Conservation (phyloP, 2,113 vertebrate genomes). For the Galbula dea region DNA sequence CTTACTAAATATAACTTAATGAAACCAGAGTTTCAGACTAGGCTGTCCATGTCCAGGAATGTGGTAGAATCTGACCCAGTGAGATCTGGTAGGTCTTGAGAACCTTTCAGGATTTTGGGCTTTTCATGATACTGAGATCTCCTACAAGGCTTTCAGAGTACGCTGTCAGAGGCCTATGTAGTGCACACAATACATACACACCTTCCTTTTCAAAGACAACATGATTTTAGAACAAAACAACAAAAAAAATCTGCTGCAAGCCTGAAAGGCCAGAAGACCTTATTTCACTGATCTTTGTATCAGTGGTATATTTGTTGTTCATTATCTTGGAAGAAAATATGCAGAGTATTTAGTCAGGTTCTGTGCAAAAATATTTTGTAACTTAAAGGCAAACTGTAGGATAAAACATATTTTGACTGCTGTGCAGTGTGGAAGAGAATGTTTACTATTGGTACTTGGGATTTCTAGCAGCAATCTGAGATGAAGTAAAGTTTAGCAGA, state of each 20-base stretch:
- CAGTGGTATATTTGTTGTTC: background rate
- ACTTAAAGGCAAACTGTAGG: constrained; percentile 35
- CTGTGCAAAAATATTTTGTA: constrained; percentile 9
- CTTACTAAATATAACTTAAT: background rate
- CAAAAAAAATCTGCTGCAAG: background rate
- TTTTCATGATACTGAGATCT: background rate
- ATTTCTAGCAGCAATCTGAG: constrained; percentile 20
- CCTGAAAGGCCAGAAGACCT: background rate
- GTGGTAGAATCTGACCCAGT: background rate
- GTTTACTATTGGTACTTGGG: constrained; percentile 12
- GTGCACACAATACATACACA: background rate
- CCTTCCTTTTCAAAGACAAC: background rate
- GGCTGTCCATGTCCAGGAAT: background rate
- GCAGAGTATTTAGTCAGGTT: background rate
- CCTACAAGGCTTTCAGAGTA: background rate
- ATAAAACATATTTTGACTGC: constrained; percentile 32
- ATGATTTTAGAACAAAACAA: background rate
- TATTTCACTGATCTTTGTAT: background rate
- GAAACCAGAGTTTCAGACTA: background rate
- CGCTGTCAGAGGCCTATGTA: background rate
- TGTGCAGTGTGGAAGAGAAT: constrained; percentile 16
- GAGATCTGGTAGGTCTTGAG: background rate
- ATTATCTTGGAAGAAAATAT: background rate
- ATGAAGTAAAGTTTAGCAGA: constrained; percentile 35
- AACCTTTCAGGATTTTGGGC: background rate